Evolutionary conservation across 2,888 invertebrate species (phyloP), one percentile per base, ranked within the genome.

Genomic region (Priocnemis perturbator): DNA sequence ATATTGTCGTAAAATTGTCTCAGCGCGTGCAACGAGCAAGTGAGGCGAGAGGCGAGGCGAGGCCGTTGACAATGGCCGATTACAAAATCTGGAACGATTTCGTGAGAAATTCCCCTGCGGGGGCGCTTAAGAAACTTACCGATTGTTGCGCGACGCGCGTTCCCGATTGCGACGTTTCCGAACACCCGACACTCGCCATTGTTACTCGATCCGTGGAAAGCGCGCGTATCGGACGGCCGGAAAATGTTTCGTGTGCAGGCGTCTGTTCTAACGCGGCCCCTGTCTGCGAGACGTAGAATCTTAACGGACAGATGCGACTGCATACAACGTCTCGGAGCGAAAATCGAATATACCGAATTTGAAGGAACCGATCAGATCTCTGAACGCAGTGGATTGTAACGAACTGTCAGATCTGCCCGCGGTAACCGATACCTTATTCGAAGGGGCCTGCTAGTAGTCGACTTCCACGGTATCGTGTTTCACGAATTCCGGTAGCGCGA

Each of bases 41-140:
- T 55, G 70, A 64, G 47, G 50, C 30, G 57, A 30, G 57, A 62
- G 63, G 56, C 37, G 11, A 37, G 59, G 58, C 48, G 48, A 58
- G 47, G 53, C 52, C 57, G 59, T 71, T 67, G 70, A 80, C 80
- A 83, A 81, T 81, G 74, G 79, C 44, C 50, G 74, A 73, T 82
- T 85, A 74, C 85, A 81, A 84, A 84, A 85, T 81, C 76, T 77
- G 74, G 70, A 76, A 82, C 82, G 79, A 85, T 85, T 85, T 74
- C 83, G 77, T 86, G 86, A 71, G 85, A 84, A 83, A 72, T 73
- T 77, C 60, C 60, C 69, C 64, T 48, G 60, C 64, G 47, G 58
- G 47, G 71, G 71, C 69, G 69, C 76, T 81, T 81, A 82, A 76
- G 82, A 84, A 83, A 82, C 70, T 17, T 45, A 0, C 63, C 78